phyloP scores from a whole-genome alignment of 1,140 invertebrate species.

The Asobara japonica region DNA sequence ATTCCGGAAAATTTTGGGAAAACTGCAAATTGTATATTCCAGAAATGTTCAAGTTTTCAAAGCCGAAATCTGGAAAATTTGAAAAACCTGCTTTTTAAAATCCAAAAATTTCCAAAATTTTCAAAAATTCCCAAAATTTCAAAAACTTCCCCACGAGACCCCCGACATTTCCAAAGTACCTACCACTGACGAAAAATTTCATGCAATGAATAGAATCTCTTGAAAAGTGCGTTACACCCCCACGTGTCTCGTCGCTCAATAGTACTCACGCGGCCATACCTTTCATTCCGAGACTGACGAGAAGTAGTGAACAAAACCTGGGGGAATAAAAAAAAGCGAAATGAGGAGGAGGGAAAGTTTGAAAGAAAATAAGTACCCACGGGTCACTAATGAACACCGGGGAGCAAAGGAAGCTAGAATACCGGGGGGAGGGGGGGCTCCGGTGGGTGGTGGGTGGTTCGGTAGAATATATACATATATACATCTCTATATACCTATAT shows the following conservation, averaged over 20 bases:
- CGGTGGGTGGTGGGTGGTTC: no score
- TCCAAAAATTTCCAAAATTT: no score
- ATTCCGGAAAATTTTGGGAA: no score
- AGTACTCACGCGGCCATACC: background rate
- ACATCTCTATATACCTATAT: no score
- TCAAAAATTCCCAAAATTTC: no score
- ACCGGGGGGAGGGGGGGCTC: background rate
- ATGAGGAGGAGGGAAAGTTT: background rate
- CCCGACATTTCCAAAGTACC: no score
- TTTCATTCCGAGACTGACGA: background rate
- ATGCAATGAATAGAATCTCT: background rate
- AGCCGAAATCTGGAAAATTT: no score
- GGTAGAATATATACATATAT: no score
- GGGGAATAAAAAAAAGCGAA: background rate
- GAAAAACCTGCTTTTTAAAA: no score
- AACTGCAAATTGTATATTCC: no score
- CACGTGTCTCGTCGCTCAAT: background rate
- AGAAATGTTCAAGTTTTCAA: no score
- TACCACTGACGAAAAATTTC: background rate
- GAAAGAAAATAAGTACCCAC: conserved; percentile 8
- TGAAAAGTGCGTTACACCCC: background rate
- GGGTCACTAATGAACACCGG: conserved; percentile 7
- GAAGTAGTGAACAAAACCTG: background rate
- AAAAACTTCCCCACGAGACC: background rate
- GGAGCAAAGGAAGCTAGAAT: background rate